phyloP scores from a whole-genome alignment of 1,140 invertebrate genomes.

The Lordiphosa mommai region DNA sequence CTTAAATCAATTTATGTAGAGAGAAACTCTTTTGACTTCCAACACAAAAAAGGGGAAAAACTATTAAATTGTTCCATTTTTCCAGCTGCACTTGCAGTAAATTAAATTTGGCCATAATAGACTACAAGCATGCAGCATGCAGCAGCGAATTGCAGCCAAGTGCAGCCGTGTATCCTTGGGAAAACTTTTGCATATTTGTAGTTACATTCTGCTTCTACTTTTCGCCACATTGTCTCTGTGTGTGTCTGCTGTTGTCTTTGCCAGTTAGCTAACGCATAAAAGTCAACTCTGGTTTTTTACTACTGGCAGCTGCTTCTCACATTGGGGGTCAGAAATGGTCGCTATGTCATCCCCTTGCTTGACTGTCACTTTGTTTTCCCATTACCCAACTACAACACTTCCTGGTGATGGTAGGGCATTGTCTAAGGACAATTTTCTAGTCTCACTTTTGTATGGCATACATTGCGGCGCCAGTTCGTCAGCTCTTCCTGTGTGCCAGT shows the following conservation, averaged over 20 bases:
- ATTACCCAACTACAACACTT: conserved; percentile 52
- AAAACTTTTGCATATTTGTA: conserved; percentile 65
- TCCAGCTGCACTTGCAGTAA: conserved; percentile 40
- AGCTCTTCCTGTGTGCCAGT: too few relatives aligned
- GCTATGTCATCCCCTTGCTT: conserved; percentile 4
- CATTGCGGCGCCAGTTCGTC: too few relatives aligned
- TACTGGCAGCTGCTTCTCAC: conserved; percentile 3
- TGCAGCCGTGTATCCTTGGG: conserved; percentile 16
- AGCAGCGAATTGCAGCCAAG: conserved; percentile 12
- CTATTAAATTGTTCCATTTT: conserved; percentile 54
- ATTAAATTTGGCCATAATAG: conserved; percentile 73
- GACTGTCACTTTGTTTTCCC: conserved; percentile 46
- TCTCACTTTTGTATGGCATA: too few relatives aligned
- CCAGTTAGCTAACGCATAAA: conserved; percentile 2
- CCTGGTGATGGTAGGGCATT: conserved; percentile 19
- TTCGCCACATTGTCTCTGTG: neutral
- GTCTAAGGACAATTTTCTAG: conserved; percentile 1
- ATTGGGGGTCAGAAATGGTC: conserved; percentile 9
- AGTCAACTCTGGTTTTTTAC: conserved; percentile 5
- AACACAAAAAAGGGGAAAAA: conserved; percentile 8
- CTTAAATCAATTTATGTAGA: conserved; percentile 69
- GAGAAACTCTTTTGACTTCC: conserved; percentile 40
- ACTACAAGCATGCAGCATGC: conserved; percentile 53
- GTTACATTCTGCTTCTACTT: conserved; percentile 18
- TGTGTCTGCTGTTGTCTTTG: neutral